Base-by-base conservation (phyloP, 1,140 invertebrate species). In the Drosophila aff. region DNA sequence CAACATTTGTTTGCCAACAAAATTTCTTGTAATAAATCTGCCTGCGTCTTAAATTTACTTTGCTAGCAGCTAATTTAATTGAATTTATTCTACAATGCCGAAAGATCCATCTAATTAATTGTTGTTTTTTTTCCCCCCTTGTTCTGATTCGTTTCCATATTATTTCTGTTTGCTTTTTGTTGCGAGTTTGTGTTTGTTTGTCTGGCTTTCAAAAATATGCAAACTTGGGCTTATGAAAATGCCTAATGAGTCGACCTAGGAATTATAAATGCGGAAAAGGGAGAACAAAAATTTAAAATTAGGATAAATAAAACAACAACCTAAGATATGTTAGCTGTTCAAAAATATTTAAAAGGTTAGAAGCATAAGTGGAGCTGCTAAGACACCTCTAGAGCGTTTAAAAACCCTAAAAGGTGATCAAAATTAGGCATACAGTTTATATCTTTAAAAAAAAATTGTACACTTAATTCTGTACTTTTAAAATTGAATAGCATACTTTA, bases 31-130 rank as follows among this genome's bases (percentile, higher is more conserved):
- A 68, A 57, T 46, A 68, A 71, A 68, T 68, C 36, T 36, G 40
- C 16, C 8, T 28, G 28, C 16, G 13, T 26, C 40, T 40, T 55
- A 28, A 46, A 71, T 68, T 31, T 55, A 61, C 52, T 52, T 61
- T 26, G 55, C 47, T 74, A 68, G 33, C 21, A 40, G 18, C 15
- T n/a, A 18, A 40, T 55, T 61, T 74, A 73, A 74, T 61, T 73
- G 71, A 61, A 61, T 73, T 61, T 13, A 13, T 38, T 41, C n/a
- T 44, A 43, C 43, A 71, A 50, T 50, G 41, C 44, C 18, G n/a
- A 8, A 53, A 44, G 60, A 60, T 68, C 52, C 50, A 47, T 68
- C 47, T 71, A 73, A 90, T 89, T 89, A 89, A 90, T 89, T 89
- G 74, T 73, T 89, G 89, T 87, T 85, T 40, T 16, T 47, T 61